phyloP scores from a whole-genome alignment of 2,113 vertebrate genomes.

The Echinops telfairi region DNA sequence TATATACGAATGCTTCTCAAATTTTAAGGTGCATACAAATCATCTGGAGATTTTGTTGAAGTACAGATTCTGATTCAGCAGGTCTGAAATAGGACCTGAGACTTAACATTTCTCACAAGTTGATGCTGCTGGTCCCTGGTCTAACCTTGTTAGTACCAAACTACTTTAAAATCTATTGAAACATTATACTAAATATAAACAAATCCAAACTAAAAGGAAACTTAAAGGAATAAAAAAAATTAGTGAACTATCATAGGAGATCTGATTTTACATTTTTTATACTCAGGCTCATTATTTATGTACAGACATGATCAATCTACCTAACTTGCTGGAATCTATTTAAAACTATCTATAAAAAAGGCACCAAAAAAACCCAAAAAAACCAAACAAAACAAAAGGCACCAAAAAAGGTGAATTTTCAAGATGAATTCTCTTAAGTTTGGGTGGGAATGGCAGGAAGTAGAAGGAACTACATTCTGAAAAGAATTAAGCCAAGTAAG shows the following conservation, averaged over 20 bases:
- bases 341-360: slow-evolving; percentile 45
- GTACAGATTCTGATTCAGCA: not conserved
- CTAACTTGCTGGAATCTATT: slow-evolving; percentile 21
- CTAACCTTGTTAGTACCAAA: not conserved
- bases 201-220: slow-evolving; percentile 48
- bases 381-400: not conserved
- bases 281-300: slow-evolving; percentile 10
- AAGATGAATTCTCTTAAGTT: not conserved
- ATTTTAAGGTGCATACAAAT: slow-evolving; percentile 2
- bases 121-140: not conserved
- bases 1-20: not conserved
- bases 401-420: not conserved
- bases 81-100: not conserved
- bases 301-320: not conserved
- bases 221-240: slow-evolving; percentile 53
- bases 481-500: slow-evolving; percentile 48
- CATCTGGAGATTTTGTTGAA: not conserved
- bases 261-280: slow-evolving; percentile 7
- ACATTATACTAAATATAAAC: not conserved
- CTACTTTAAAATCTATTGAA: not conserved
- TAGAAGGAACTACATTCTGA: not conserved
- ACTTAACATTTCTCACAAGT: not conserved
- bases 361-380: no score
- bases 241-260: slow-evolving; percentile 24
- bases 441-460: not conserved